Percentiles rank a stretch among this genome's conserved stretches.
Conservation (phyloP, 2,797 vertebrate genomes). For the Chelon labrosus region DNA sequence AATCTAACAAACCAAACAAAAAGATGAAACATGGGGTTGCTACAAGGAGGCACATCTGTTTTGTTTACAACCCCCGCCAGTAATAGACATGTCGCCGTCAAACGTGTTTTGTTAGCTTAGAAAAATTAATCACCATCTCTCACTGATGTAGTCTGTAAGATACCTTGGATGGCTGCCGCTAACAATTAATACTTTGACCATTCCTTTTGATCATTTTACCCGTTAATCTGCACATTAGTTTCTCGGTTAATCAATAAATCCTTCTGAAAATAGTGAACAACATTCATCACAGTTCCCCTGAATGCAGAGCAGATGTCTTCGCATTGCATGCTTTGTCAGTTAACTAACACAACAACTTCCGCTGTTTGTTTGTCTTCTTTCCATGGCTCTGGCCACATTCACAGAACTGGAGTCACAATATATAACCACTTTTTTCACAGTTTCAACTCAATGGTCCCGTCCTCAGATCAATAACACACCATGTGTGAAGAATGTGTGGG, state of each 20-base stretch:
- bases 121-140: slow-evolving; percentile 22
- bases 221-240: neutral
- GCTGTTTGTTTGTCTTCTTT: no score
- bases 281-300: neutral
- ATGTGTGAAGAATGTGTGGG: slow-evolving; percentile 28
- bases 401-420: no score
- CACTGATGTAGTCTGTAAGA: slow-evolving; percentile 15
- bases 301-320: neutral
- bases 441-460: slow-evolving; percentile 30
- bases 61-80: slow-evolving; percentile 40
- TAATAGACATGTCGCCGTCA: slow-evolving; percentile 3
- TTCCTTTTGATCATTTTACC: neutral
- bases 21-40: slow-evolving; percentile 33
- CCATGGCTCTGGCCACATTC: no score
- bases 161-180: neutral
- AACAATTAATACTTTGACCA: neutral
- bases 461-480: slow-evolving; percentile 42
- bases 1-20: slow-evolving; percentile 49
- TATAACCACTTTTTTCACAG: slow-evolving; percentile 2
- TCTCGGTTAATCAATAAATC: neutral
- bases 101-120: slow-evolving; percentile 1
- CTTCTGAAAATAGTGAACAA: neutral
- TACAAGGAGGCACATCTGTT: slow-evolving; percentile 29
- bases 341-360: no score
- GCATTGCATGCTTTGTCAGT: no score